phyloP scores from a whole-genome alignment of 2,113 vertebrate species.

The Peucedramus taeniatus region DNA sequence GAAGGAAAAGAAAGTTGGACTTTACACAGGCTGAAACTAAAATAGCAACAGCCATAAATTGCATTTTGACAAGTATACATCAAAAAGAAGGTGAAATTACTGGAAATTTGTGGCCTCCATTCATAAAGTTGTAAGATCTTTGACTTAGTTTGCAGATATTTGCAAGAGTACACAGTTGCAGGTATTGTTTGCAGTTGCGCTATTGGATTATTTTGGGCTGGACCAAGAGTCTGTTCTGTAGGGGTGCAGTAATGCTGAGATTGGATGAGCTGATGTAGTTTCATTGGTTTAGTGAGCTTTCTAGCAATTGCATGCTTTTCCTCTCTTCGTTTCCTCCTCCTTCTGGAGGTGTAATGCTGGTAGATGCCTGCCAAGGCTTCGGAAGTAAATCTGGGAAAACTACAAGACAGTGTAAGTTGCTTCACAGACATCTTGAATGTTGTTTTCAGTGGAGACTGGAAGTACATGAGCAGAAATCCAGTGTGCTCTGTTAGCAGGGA shows the following conservation, averaged over 20 bases:
- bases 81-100: not conserved
- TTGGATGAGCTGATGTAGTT: not conserved
- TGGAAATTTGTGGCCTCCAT: not conserved
- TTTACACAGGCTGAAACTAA: not conserved
- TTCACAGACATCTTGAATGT: not conserved
- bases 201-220: not conserved
- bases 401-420: rapidly evolving
- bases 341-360: not conserved
- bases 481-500: not conserved
- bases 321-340: not conserved
- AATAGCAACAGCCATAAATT: not conserved
- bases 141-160: not conserved
- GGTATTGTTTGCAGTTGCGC: not conserved
- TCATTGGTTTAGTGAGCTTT: not conserved
- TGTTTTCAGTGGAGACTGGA: not conserved
- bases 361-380: not conserved
- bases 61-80: not conserved
- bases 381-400: not conserved
- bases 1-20: not conserved
- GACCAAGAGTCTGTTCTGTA: not conserved
- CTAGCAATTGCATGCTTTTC: not conserved
- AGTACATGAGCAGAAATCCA: not conserved
- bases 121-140: not conserved
- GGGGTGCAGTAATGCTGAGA: rapidly evolving
- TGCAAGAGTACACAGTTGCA: not conserved